Conservation (phyloP, 2,888 invertebrate species). For the Drosophila buzzatii region DNA sequence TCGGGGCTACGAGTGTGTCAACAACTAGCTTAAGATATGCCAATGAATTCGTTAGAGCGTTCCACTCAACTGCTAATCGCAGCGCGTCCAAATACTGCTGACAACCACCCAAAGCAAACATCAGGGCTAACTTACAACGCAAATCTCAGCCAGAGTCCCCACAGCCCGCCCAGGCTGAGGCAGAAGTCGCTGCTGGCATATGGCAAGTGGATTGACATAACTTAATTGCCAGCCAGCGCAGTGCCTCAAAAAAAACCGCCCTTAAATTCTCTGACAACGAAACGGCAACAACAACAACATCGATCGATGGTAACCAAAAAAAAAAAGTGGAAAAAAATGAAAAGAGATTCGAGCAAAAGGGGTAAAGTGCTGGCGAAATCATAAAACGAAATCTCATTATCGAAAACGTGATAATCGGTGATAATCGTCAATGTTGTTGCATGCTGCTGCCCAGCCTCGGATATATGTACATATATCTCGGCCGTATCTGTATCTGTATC, state of each 20-base stretch:
- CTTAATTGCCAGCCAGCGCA: constrained; percentile 59
- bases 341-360: constrained; percentile 15
- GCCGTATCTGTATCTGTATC: not conserved
- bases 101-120: constrained; percentile 47
- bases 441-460: constrained; percentile 9
- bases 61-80: constrained; percentile 41
- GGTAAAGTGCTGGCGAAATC: constrained; percentile 45
- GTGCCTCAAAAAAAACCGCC: constrained; percentile 50
- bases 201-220: constrained; percentile 78
- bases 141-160: constrained; percentile 23
- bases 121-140: constrained; percentile 37
- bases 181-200: constrained; percentile 44
- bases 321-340: not conserved
- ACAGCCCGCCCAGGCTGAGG: not conserved
- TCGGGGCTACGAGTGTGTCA: not conserved
- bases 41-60: constrained; percentile 32
- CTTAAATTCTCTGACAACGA: constrained; percentile 20
- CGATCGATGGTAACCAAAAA: constrained; percentile 9
- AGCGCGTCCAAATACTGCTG: constrained; percentile 14
- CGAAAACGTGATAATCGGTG: constrained; percentile 77
- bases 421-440: constrained; percentile 67
- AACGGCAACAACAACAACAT: constrained; percentile 2
- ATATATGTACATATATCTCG: not conserved
- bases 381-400: constrained; percentile 76
- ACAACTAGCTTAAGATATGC: constrained; percentile 13